Percentiles rank a stretch among this genome's conserved stretches.
phyloP scores from a whole-genome alignment of 2,113 vertebrate genomes.

The Mus spicilegus region DNA sequence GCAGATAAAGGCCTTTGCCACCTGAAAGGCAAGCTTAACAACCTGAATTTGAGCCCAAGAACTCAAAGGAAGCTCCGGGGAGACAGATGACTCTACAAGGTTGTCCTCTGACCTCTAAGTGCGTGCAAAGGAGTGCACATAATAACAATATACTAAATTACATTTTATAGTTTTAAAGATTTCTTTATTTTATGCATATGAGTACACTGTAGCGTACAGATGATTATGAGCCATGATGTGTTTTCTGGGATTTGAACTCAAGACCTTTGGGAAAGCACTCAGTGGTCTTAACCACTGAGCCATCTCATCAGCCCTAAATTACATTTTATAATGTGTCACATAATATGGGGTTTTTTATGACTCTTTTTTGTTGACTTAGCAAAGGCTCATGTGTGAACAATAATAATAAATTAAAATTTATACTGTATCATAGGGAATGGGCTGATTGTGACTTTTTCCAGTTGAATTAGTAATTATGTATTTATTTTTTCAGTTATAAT shows the following conservation, averaged over 20 bases:
- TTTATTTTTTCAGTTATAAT: not conserved
- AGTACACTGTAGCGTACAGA: too few species aligned
- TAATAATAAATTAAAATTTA: not conserved
- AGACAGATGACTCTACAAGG: too few species aligned
- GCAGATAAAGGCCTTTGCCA: not conserved
- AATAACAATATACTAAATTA: not conserved
- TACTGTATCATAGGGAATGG: not conserved
- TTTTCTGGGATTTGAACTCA: too few species aligned
- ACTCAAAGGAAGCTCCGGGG: not conserved
- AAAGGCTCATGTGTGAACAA: not conserved
- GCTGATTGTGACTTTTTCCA: conserved; percentile 16
- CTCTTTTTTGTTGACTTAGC: not conserved
- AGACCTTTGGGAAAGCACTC: too few species aligned
- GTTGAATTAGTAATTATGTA: conserved; percentile 10
- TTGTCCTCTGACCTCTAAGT: not conserved
- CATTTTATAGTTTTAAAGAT: too few species aligned
- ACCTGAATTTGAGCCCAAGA: not conserved
- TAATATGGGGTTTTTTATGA: not conserved
- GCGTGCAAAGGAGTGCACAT: not conserved
- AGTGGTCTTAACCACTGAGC: too few species aligned
- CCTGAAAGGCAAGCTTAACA: not conserved
- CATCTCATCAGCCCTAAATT: not conserved
- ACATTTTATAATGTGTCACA: not conserved
- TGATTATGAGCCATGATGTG: too few species aligned
- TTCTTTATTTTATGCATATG: too few species aligned